These are phyloP conservation scores for Chloropsis hardwickii DNA, from an alignment of 2,113 vertebrate genomes.

Conservation along the genomic window DNA sequence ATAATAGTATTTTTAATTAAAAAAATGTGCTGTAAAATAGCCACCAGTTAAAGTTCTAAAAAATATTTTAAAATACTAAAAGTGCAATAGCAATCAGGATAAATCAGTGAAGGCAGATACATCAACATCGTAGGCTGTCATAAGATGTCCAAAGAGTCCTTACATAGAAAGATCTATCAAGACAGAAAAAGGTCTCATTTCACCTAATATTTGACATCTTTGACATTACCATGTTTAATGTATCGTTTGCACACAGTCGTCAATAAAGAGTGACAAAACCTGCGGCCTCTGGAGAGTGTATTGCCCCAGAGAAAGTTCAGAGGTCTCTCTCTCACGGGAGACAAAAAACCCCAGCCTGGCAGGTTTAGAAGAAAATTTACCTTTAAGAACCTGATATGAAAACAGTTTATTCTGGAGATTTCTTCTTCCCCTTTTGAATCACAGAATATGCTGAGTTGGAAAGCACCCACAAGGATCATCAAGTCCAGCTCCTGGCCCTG, in stretches of 20 bases:
- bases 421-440: neutral
- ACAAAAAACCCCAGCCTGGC: fast-evolving
- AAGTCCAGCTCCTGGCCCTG: neutral
- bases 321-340: neutral
- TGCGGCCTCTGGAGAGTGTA: neutral
- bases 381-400: neutral
- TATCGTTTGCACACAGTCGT: neutral
- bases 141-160: neutral
- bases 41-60: neutral
- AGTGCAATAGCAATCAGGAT: neutral
- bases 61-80: neutral
- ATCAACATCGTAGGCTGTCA: neutral
- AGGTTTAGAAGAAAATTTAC: neutral
- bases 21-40: neutral
- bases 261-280: neutral
- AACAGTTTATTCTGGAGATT: neutral
- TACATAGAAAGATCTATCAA: neutral
- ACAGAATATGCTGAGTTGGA: neutral
- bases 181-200: neutral
- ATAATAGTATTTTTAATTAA: neutral
- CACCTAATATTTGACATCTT: neutral
- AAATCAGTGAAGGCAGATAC: neutral
- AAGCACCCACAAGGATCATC: neutral
- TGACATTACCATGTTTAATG: neutral
- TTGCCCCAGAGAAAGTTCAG: neutral